Evolutionary conservation across 2,113 vertebrate genomes (phyloP).

Genomic region (Varanus salvator): DNA sequence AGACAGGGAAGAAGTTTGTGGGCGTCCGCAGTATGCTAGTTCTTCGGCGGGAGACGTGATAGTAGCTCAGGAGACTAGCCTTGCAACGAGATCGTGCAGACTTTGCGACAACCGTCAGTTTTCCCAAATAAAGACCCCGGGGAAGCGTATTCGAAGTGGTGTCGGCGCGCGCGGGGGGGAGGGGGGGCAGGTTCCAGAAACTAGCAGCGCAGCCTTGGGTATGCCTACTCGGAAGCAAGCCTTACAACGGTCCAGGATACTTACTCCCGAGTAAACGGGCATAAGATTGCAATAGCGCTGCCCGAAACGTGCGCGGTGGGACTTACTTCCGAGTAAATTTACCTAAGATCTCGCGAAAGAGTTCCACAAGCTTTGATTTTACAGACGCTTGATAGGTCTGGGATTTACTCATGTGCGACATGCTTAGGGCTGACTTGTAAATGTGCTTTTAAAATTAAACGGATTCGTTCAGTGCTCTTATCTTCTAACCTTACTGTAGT

Average conservation of each 20-base stretch:
- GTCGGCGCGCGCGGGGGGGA: too few relatives aligned
- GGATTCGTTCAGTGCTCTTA: too few relatives aligned
- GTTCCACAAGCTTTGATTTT: not conserved
- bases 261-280: not conserved
- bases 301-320: not conserved
- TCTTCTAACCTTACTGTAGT: not conserved
- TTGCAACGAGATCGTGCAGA: not conserved
- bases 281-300: too few relatives aligned
- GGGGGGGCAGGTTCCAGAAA: too few relatives aligned
- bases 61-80: not conserved
- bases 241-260: not conserved
- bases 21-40: not conserved
- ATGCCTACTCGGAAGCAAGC: too few relatives aligned
- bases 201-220: too few relatives aligned
- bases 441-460: not conserved
- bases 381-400: not conserved
- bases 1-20: constrained; percentile 8
- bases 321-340: not conserved
- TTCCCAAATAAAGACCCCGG: too few relatives aligned
- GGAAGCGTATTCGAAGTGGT: not conserved
- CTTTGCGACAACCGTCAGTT: not conserved
- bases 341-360: not conserved
- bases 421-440: not conserved
- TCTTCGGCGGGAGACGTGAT: not conserved
- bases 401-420: not conserved